Percentiles rank a stretch among this genome's conserved stretches.
Evolutionary conservation across 2,888 invertebrate species (phyloP).

Genomic region (Philereme transversata): DNA sequence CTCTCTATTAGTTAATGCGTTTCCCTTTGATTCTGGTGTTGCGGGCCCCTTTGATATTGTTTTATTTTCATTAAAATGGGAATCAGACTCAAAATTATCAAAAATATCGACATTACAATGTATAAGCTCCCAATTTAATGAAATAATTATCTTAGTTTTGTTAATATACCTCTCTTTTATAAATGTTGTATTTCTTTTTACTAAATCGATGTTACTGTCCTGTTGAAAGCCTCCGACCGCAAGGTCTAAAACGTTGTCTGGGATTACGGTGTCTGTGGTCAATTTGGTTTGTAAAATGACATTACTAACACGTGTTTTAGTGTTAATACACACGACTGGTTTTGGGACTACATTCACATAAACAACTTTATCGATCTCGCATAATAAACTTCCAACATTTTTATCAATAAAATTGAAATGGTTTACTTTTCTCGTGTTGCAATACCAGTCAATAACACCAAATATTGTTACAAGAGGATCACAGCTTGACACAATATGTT

Average conservation of each 20-base stretch:
- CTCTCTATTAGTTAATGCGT: slow-evolving; percentile 67
- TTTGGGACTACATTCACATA: slow-evolving; percentile 51
- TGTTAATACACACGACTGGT: slow-evolving; percentile 56
- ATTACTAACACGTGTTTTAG: slow-evolving; percentile 57
- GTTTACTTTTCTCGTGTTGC: slow-evolving; percentile 21
- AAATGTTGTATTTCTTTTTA: slow-evolving; percentile 53
- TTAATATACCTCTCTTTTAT: slow-evolving; percentile 39
- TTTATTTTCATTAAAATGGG: slow-evolving; percentile 47
- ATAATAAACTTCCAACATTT: not conserved
- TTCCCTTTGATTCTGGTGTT: slow-evolving; percentile 59
- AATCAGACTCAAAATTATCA: slow-evolving; percentile 18
- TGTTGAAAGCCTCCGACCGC: slow-evolving; percentile 75
- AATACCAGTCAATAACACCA: slow-evolving; percentile 30
- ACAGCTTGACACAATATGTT: slow-evolving; percentile 33
- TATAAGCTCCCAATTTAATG: slow-evolving; percentile 44
- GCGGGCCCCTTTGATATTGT: slow-evolving; percentile 50
- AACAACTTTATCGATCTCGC: slow-evolving; percentile 32
- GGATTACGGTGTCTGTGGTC: slow-evolving; percentile 81
- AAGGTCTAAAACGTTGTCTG: slow-evolving; percentile 79
- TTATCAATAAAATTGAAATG: slow-evolving; percentile 1
- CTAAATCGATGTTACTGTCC: slow-evolving; percentile 71
- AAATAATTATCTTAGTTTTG: slow-evolving; percentile 38
- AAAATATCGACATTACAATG: slow-evolving; percentile 17
- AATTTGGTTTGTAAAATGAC: slow-evolving; percentile 80
- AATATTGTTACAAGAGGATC: slow-evolving; percentile 23